Conservation (phyloP, 2,113 vertebrate species). For the Oreocharis arfaki region DNA sequence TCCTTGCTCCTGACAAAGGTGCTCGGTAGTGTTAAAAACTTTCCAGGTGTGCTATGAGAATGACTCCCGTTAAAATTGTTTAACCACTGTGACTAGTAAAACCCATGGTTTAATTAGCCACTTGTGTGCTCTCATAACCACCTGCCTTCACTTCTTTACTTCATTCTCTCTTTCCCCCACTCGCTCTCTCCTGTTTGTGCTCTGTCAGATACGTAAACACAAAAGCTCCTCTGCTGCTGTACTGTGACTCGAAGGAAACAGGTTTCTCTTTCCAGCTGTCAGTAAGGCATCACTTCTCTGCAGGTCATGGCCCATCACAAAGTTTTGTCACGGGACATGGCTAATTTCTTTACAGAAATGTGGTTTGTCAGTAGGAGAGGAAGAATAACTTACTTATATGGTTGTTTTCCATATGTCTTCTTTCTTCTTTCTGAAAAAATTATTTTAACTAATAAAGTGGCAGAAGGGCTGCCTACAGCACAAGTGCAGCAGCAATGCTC, state of each 20-base stretch:
- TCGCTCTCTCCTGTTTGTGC: background rate
- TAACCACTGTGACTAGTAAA: conserved; percentile 23
- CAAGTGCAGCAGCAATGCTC: background rate
- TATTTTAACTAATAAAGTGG: background rate
- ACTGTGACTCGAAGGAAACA: background rate
- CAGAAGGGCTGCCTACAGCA: background rate
- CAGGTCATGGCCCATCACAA: background rate
- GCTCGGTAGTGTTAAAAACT: background rate
- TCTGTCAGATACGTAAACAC: fast-evolving
- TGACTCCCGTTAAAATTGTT: background rate
- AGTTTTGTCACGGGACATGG: background rate
- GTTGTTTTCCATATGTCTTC: background rate
- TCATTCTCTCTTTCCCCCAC: background rate
- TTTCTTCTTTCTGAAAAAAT: background rate
- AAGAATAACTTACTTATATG: background rate
- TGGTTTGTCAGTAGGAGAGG: background rate
- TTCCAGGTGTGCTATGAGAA: background rate
- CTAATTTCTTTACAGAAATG: background rate
- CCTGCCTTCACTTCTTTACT: background rate
- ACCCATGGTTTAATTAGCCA: conserved; percentile 1
- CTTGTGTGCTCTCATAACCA: background rate
- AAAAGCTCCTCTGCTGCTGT: background rate
- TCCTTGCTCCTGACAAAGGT: background rate
- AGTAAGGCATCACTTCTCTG: background rate
- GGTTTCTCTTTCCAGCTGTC: background rate